phyloP scores from a whole-genome alignment of 2,113 vertebrate species.

The Crocuta crocuta region DNA sequence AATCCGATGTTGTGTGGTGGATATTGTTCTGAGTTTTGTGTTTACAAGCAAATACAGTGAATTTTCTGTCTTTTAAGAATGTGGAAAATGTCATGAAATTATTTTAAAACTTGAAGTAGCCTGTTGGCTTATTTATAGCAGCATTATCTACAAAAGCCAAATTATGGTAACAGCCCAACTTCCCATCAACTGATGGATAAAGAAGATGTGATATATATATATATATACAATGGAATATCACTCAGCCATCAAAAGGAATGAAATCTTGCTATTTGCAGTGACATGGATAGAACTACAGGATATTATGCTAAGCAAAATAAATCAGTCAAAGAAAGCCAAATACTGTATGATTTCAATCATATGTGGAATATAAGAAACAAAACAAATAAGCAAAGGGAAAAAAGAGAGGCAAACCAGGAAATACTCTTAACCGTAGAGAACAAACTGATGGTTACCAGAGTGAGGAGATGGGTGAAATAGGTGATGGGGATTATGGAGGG shows the following conservation, averaged over 20 bases:
- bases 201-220: neutral
- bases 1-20: neutral
- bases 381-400: neutral
- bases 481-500: neutral
- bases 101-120: neutral
- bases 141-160: neutral
- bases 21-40: neutral
- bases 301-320: neutral
- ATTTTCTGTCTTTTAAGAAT: neutral
- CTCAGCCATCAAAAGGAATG: neutral
- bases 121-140: neutral
- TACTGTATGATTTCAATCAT: neutral
- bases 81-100: neutral
- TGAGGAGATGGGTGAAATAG: neutral
- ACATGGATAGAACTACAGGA: neutral
- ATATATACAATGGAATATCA: neutral
- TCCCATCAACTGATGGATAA: neutral
- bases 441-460: neutral
- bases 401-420: neutral
- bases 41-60: neutral
- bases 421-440: neutral
- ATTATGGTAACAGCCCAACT: neutral
- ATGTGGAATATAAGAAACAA: neutral
- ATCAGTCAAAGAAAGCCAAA: neutral
- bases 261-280: neutral